These are phyloP conservation scores for Paragorgia papillata DNA, from an alignment of 92 coral and sea anemone genomes.

Conservation along the genomic window DNA sequence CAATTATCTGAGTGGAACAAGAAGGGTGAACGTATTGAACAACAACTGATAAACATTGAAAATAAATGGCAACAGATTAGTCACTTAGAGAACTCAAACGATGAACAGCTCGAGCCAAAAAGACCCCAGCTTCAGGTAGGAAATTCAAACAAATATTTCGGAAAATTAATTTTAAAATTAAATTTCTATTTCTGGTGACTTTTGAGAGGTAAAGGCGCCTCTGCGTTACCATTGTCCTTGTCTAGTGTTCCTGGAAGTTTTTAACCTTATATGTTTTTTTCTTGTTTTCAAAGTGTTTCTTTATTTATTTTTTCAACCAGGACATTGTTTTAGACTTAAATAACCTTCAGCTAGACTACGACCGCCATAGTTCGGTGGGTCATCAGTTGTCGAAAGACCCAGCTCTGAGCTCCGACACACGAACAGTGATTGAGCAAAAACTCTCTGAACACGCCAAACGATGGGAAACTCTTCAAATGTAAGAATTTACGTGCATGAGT, in stretches of 20 bases:
- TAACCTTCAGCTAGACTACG: slow-evolving; percentile 24
- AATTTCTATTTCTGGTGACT: no score
- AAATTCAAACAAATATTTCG: not conserved
- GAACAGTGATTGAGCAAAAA: slow-evolving; percentile 3
- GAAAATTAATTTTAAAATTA: no score
- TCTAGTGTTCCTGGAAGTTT: no score
- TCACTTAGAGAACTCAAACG: slow-evolving; percentile 26
- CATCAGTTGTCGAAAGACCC: slow-evolving; percentile 18
- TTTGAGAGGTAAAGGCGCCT: no score
- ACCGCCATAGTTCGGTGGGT: slow-evolving; percentile 29
- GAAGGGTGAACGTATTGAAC: slow-evolving; percentile 30
- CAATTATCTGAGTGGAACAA: slow-evolving; percentile 42
- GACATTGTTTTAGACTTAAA: slow-evolving; percentile 24
- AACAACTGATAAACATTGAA: slow-evolving; percentile 21
- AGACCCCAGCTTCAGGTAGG: slow-evolving; percentile 20
- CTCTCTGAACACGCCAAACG: slow-evolving; percentile 12
- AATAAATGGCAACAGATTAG: slow-evolving; percentile 13
- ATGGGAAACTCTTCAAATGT: slow-evolving; percentile 28
- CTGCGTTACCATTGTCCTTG: no score
- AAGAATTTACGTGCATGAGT: not conserved
- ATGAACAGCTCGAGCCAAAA: slow-evolving; percentile 1
- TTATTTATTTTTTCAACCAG: not conserved
- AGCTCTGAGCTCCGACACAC: slow-evolving; percentile 20
- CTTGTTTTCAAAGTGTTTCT: no score
- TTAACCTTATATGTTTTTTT: not conserved